These are phyloP conservation scores for Chrysotoxum bicinctum DNA, from an alignment of 2,888 invertebrate species.

Conservation along the genomic window DNA sequence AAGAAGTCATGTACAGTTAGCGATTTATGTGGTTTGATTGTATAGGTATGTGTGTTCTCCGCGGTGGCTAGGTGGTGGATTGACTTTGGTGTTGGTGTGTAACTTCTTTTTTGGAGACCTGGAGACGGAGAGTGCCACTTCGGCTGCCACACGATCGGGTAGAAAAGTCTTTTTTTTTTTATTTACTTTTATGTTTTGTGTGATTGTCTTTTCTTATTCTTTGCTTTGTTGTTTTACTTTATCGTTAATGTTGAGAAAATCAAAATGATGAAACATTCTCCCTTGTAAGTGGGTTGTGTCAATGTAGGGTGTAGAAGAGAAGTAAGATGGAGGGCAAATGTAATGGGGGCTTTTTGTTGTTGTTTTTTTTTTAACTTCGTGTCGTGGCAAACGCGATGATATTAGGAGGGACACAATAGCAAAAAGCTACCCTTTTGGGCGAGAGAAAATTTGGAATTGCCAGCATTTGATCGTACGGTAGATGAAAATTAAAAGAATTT, in stretches of 20 bases:
- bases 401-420: background rate
- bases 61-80: conserved; percentile 19
- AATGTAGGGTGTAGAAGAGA: conserved; percentile 14
- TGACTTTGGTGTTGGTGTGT: conserved; percentile 47
- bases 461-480: background rate
- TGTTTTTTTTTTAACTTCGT: background rate
- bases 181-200: background rate
- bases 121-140: conserved; percentile 25
- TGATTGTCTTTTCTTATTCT: conserved; percentile 36
- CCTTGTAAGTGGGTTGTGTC: conserved; percentile 69
- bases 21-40: background rate
- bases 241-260: conserved; percentile 64
- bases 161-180: conserved; percentile 3
- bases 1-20: conserved; percentile 54
- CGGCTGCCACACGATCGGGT: conserved; percentile 53
- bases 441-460: conserved; percentile 36
- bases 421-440: conserved; percentile 58
- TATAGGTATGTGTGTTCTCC: conserved; percentile 24
- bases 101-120: conserved; percentile 57
- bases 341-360: conserved; percentile 32
- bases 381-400: background rate
- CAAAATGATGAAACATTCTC: conserved; percentile 71
- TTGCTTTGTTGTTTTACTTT: conserved; percentile 27
- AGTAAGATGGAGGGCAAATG: background rate
- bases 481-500: background rate